Conservation (phyloP, 2,113 vertebrate genomes). For the Gallinago paraguaiae region DNA sequence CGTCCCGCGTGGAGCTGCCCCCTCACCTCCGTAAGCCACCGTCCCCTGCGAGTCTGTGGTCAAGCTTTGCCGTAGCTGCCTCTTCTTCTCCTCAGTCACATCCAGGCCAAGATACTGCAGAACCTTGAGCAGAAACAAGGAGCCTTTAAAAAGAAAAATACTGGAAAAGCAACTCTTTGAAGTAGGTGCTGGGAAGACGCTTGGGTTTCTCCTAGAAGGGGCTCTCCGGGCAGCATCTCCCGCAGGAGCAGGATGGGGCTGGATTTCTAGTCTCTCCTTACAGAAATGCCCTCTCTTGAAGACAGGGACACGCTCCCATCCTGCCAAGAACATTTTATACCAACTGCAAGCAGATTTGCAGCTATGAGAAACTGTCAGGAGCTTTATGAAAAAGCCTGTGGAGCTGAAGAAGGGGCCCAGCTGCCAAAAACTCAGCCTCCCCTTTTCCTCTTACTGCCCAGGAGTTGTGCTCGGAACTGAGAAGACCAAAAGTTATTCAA, state of each 20-base stretch:
- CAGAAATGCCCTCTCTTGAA: neutral
- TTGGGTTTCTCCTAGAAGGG: neutral
- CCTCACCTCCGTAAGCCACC: slow-evolving; percentile 86
- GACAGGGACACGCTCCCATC: neutral
- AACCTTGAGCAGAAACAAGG: slow-evolving; percentile 73
- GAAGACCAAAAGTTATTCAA: neutral
- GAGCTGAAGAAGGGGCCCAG: neutral
- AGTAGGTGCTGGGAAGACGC: neutral
- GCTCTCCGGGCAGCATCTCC: neutral
- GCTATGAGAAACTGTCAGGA: neutral
- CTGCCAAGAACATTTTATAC: neutral
- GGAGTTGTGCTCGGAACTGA: neutral
- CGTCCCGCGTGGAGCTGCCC: rapidly evolving
- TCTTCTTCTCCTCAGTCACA: slow-evolving; percentile 82
- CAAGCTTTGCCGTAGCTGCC: slow-evolving; percentile 80
- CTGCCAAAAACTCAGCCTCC: neutral
- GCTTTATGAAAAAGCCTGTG: neutral
- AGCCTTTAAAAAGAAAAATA: neutral
- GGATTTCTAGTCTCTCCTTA: neutral
- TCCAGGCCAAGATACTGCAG: slow-evolving; percentile 86
- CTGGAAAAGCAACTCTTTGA: neutral
- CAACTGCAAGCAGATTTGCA: neutral
- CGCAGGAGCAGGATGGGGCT: neutral
- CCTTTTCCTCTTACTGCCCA: neutral
- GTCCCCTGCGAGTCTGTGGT: slow-evolving; percentile 87